Base-by-base conservation (phyloP, 2,113 vertebrate genomes). In the Hippolais icterina region DNA sequence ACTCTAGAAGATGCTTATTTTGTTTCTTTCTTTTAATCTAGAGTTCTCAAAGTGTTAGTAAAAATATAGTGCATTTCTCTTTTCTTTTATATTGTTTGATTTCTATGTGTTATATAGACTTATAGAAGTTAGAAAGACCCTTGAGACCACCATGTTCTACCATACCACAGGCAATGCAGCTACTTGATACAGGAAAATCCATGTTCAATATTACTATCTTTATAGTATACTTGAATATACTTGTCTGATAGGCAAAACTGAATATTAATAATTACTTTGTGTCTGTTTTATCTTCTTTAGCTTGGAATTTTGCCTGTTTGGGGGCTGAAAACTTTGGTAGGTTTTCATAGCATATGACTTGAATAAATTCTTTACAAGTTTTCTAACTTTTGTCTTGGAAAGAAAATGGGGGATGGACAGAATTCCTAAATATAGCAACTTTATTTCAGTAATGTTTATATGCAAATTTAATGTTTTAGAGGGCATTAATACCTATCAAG, bases 261-360 rank as follows among this genome's bases (percentile, higher is more conserved):
- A 78, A 24, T 94, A 94, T 94, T 92, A 96, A 92, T 96, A 93
- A 93, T 83, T 83, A 78, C 65, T 96, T 89, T 4, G 16, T 52
- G 37, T 61, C 68, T 53, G 6, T 60, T 86, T 94, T 93, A 93
- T 70, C 61, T 21, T 69, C 85, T 91, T 89, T 64, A 2, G 33
- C 60, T 94, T 92, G 24, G 31, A 71, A 56, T 14, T 44, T 63
- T 60, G 39, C 17, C 54, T 63, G 1, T 60, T 56, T 72, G 8
- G 50, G 29, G 13, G 13, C 29, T 60, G n/a, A 87, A 95, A 80
- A 10, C 4, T 72, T 25, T 56, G 9, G 4, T 57, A 17, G 46
- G 21, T 64, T 89, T 91, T 59, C 49, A 31, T 68, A 64, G n/a
- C 1, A 1, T 33, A 37, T 59, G 91, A 44, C 7, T 61, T 44